Percentiles rank a stretch among this genome's conserved stretches.
phyloP scores from a whole-genome alignment of 1,140 invertebrate species.

The Solen grandis region DNA sequence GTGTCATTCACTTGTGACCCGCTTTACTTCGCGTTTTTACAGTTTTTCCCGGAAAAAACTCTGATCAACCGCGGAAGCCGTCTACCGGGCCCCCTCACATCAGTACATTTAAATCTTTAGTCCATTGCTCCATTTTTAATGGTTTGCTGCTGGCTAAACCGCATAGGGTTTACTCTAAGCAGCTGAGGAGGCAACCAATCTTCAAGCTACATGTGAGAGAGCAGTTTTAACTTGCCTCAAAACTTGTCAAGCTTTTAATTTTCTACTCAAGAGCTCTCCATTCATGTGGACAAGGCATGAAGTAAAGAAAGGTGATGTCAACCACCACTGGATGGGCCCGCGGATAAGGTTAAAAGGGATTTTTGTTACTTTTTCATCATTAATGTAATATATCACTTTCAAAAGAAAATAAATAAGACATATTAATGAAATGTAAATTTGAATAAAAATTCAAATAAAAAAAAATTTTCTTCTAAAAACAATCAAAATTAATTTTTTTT shows the following conservation, averaged over 20 bases:
- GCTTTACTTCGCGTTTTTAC: too few relatives aligned
- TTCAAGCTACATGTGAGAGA: background rate
- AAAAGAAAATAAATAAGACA: too few relatives aligned
- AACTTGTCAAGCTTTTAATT: constrained; percentile 2
- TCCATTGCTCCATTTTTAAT: too few relatives aligned
- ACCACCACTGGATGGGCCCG: background rate
- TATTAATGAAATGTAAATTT: too few relatives aligned
- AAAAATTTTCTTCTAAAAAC: too few relatives aligned
- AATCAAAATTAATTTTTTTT: too few relatives aligned
- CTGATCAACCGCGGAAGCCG: too few relatives aligned
- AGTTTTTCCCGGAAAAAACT: too few relatives aligned
- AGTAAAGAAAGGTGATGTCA: constrained; percentile 19
- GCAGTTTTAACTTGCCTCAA: constrained; percentile 4
- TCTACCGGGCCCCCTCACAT: background rate
- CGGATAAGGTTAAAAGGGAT: background rate
- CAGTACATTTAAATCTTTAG: background rate
- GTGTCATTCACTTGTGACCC: background rate
- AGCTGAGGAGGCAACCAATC: background rate
- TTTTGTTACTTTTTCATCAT: background rate
- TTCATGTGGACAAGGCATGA: constrained; percentile 15
- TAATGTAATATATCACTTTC: background rate
- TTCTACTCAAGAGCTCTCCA: constrained; percentile 11
- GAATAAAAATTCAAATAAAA: background rate
- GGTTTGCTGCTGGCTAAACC: constrained; percentile 19
- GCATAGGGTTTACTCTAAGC: background rate